A percentile compares a stretch with the other conserved stretches of the same genome.
Conservation (phyloP, 2,888 invertebrate species). For the Cantharis nigra region DNA sequence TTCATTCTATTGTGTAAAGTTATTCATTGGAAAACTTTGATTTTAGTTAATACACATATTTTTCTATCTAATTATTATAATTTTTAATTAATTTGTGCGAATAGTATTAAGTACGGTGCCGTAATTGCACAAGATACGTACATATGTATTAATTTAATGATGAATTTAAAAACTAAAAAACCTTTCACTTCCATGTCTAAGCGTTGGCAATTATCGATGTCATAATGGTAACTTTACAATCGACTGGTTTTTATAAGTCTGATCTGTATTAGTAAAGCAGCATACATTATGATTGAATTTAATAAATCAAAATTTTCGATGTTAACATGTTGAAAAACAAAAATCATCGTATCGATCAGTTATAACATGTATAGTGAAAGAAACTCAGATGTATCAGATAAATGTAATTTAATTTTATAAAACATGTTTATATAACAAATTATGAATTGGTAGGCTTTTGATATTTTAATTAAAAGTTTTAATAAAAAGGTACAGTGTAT, state of each 20-base stretch:
- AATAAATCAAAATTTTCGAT: background rate
- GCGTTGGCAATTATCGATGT: constrained; percentile 39
- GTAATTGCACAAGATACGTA: background rate
- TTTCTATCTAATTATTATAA: background rate
- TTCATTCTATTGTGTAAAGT: too few relatives aligned
- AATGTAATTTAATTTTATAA: background rate
- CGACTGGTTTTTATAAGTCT: constrained; percentile 16
- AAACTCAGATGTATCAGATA: background rate
- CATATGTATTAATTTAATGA: background rate
- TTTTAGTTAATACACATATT: background rate
- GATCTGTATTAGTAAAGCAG: constrained; percentile 6
- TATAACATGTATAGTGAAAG: background rate
- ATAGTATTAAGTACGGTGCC: background rate
- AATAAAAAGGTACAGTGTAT: too few relatives aligned
- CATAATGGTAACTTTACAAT: constrained; percentile 33
- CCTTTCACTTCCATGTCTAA: constrained; percentile 42
- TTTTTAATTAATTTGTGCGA: background rate
- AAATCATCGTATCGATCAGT: background rate
- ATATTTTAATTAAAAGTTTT: too few relatives aligned
- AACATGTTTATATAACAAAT: background rate
- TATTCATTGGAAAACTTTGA: background rate
- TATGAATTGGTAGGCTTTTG: background rate
- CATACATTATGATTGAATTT: background rate
- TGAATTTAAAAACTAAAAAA: constrained; percentile 29
- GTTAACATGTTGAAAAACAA: background rate